Percentiles rank a stretch among this genome's conserved stretches.
Conservation (phyloP, 2,797 vertebrate species). For the Nothura maculosa region DNA sequence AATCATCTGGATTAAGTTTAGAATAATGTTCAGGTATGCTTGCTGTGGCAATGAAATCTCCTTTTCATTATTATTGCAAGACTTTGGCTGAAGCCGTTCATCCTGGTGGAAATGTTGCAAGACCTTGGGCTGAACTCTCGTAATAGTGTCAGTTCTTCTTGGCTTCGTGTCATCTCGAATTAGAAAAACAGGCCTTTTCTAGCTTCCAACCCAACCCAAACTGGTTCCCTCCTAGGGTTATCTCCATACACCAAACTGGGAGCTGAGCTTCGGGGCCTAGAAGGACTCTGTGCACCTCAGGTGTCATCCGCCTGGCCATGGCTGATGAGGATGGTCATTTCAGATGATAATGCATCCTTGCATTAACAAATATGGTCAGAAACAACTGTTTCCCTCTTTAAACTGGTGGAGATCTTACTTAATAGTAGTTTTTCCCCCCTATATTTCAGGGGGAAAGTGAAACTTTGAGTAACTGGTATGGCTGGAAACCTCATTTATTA, state of each 20-base stretch:
- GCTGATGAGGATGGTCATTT: background rate
- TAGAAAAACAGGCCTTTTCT: conserved; percentile 48
- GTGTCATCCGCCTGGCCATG: background rate
- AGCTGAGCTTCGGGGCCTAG: background rate
- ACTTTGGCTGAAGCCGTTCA: conserved; percentile 27
- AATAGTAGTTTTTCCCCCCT: background rate
- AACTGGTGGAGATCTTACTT: background rate
- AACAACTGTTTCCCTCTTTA: background rate
- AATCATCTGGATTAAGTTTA: conserved; percentile 62
- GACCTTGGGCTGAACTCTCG: conserved; percentile 67
- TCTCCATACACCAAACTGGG: background rate
- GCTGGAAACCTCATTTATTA: conserved; percentile 46
- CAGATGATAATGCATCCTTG: background rate
- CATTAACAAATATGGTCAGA: background rate
- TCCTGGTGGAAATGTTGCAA: conserved; percentile 63
- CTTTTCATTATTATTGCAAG: conserved; percentile 37
- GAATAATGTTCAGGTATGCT: conserved; percentile 54
- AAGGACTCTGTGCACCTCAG: background rate
- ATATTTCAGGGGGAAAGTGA: background rate
- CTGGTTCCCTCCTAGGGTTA: background rate
- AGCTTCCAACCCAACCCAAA: conserved; percentile 2
- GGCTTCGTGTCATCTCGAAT: background rate
- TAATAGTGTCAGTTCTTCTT: conserved; percentile 17
- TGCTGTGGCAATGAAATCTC: conserved; percentile 58
- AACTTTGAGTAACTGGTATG: background rate